These are phyloP conservation scores for Mus minutoides DNA, from an alignment of 2,797 vertebrate genomes.

Conservation along the genomic window DNA sequence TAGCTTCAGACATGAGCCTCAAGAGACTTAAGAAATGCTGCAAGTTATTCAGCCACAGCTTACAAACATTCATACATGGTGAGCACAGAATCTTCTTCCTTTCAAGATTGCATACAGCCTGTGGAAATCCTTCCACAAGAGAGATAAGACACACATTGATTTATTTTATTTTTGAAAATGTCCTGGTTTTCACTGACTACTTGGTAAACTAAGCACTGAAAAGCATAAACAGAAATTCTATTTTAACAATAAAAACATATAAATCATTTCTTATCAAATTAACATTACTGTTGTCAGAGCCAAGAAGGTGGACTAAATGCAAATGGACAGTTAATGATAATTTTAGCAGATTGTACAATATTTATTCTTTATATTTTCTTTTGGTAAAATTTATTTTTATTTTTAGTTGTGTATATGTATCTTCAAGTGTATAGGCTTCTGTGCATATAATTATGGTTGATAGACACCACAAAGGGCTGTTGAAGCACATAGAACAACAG, in stretches of 20 bases:
- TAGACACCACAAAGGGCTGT: background rate
- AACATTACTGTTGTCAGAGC: background rate
- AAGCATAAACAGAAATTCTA: background rate
- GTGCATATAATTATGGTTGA: background rate
- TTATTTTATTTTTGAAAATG: constrained; percentile 11
- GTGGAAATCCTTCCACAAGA: constrained; percentile 2
- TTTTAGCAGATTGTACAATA: background rate
- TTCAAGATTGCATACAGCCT: background rate
- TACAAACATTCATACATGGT: background rate
- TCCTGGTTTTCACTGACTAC: background rate
- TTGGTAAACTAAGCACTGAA: background rate
- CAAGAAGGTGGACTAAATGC: background rate
- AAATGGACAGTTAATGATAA: background rate
- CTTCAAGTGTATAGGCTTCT: background rate
- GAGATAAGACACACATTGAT: background rate
- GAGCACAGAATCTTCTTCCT: background rate
- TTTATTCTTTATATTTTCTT: background rate
- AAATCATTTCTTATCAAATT: background rate
- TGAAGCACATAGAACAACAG: background rate
- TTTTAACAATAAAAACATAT: constrained; percentile 26
- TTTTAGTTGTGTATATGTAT: background rate
- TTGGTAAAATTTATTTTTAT: background rate
- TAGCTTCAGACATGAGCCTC: constrained; percentile 28
- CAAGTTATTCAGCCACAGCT: background rate
- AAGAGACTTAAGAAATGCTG: constrained; percentile 27